phyloP scores from a whole-genome alignment of 2,888 invertebrate genomes.

The Gymnocheta viridis region DNA sequence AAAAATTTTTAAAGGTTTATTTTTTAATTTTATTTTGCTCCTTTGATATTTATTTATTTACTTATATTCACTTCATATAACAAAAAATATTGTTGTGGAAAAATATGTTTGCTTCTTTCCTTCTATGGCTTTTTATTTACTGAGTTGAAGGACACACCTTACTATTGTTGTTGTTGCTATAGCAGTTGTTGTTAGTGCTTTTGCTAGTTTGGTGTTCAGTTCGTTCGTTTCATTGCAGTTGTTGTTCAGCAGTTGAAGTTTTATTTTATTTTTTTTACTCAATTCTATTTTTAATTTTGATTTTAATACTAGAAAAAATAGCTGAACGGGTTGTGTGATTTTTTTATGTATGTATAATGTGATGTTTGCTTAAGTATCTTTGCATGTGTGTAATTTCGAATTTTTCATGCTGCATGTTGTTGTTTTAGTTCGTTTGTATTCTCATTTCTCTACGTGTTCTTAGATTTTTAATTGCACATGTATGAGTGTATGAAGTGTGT shows the following conservation, averaged over 20 bases:
- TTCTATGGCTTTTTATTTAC: conserved; percentile 43
- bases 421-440: conserved; percentile 13
- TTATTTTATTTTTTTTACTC: not conserved
- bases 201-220: conserved; percentile 15
- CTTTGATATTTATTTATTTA: conserved; percentile 44
- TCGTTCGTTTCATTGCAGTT: conserved; percentile 24
- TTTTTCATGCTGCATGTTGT: not conserved
- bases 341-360: not conserved
- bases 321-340: conserved; percentile 4
- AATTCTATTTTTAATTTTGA: conserved; percentile 29
- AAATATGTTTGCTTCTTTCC: not conserved
- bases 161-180: conserved; percentile 17
- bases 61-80: conserved; percentile 22
- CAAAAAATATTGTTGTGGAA: conserved; percentile 8
- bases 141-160: conserved; percentile 65
- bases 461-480: not conserved
- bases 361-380: not conserved
- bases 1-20: not conserved
- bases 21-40: not conserved
- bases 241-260: conserved; percentile 20
- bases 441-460: not conserved
- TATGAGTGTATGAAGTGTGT: not conserved
- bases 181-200: conserved; percentile 31
- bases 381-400: not conserved
- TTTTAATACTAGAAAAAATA: conserved; percentile 14